Evolutionary conservation across 2,888 invertebrate genomes (phyloP).

Genomic region (Timandra comae): DNA sequence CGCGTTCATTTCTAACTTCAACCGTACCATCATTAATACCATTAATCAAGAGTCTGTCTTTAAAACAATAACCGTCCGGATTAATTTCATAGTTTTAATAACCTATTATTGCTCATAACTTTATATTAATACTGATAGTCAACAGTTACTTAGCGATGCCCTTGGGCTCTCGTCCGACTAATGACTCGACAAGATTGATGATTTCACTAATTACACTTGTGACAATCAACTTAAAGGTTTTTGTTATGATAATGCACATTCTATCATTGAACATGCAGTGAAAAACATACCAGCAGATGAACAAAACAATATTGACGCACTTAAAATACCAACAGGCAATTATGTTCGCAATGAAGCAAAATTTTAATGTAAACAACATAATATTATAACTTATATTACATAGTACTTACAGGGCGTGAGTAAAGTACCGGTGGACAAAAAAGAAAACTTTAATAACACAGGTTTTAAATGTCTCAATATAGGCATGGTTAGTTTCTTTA

Average conservation of each 20-base stretch:
- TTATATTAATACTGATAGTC: conserved; percentile 60
- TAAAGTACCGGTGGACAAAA: conserved; percentile 52
- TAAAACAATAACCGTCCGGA: conserved; percentile 67
- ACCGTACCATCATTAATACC: conserved; percentile 42
- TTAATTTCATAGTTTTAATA: conserved; percentile 65
- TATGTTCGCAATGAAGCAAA: conserved; percentile 29
- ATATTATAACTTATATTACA: conserved; percentile 51
- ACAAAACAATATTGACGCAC: conserved; percentile 7
- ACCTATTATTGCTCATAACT: conserved; percentile 58
- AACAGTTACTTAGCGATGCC: conserved; percentile 65
- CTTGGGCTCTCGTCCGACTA: conserved; percentile 62
- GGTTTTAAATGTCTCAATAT: conserved; percentile 49
- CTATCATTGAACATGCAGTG: conserved; percentile 19
- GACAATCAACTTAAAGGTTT: conserved; percentile 66
- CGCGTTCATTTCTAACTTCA: conserved; percentile 6
- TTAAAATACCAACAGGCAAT: conserved; percentile 32
- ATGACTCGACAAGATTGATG: conserved; percentile 68
- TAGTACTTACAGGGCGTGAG: conserved; percentile 64
- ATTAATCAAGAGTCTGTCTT: conserved; percentile 64
- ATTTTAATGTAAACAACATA: conserved; percentile 26
- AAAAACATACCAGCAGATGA: conserved; percentile 16
- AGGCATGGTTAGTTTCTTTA: conserved; percentile 40
- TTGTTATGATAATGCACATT: conserved; percentile 33
- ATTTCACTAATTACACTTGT: conserved; percentile 66
- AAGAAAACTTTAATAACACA: conserved; percentile 61